Base-by-base conservation (phyloP, 2,113 vertebrate species). In the Opisthocomus hoazin region DNA sequence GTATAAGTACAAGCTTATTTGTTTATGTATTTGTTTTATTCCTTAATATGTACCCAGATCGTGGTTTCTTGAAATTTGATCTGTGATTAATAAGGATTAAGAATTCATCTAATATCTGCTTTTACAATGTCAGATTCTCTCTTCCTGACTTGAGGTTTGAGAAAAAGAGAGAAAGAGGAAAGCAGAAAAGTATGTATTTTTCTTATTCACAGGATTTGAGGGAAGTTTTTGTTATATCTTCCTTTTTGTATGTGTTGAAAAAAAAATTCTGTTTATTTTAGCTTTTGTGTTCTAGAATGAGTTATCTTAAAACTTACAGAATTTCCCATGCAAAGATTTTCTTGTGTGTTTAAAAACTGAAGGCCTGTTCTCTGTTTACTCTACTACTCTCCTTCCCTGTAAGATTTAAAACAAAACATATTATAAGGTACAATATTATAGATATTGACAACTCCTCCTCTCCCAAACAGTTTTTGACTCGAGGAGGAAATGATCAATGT, bases 191-290 rank as follows among this genome's bases (percentile, higher is more conserved):
- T 8, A 48, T 5, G 3, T 19, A 19, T n/a, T n/a, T n/a, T n/a
- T n/a, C n/a, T n/a, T 30, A 5, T 54, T 63, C 19, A 63, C 1
- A 14, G 5, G 7, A 1, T 39, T 14, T 73, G 16, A 69, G 83
- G 10, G 50, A 63, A 15, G 3, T 41, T 32, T 65, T 75, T 64
- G 5, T 29, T 84, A 74, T 80, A 12, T 39, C 10, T 61, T 10
- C 6, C 1, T n/a, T 82, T 75, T 36, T 27, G 1, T 16, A 36
- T 4, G 5, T 37, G 22, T 0, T 45, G 3, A 7, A 43, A 45
- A 64, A 85, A 16, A 21, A 5, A 0, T 37, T 46, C 30, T 10
- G 2, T 26, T 61, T 24, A 54, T 77, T 64, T 56, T 46, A 74
- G 11, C 37, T 20, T 75, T 75, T 46, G 3, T 0, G 0, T 29